Base-by-base conservation (phyloP, 2,797 vertebrate species). In the Eutrigla gurnardus region DNA sequence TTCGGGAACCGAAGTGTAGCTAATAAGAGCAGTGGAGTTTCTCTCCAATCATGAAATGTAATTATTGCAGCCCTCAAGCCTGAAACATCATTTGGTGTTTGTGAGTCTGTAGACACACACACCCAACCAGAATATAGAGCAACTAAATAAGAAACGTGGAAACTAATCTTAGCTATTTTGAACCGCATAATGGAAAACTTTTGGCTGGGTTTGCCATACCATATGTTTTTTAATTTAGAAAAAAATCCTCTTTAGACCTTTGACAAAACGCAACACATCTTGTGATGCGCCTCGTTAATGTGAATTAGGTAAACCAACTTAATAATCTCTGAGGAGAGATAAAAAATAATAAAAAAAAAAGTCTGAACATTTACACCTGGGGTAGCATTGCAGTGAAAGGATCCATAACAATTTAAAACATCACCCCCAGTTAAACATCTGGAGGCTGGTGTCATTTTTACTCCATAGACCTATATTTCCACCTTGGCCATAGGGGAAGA, bases 371-470 rank as follows among this genome's bases (percentile, higher is more conserved):
- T 75, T 52, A 36, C 47, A 59, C 32, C 15, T 6, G 1, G 4
- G 32, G 32, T 25, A 32, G 42, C 7, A n/a, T 46, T 65, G 46
- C 39, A 39, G 55, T 72, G 14, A 58, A 50, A 71, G 47, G 40
- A 57, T 39, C 70, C 32, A 40, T 18, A 5, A 65, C 47, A 72
- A 81, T 81, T 86, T 63, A 69, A 81, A 72, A 72, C n/a, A 65
- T 68, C 25, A 59, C 77, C 61, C 25, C 66, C 61, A 63, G 71
- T 75, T 69, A 73, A 36, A 83, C 50, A 13, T 75, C 25, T 0
- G 1, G 37, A 65, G 59, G 12, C 60, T 59, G 25, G 33, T 66
- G 49, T 71, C 40, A 59, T 75, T 81, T 80, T 73, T 37, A 57
- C 47, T 83, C 35, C 35, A 40, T 32, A 60, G 62, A 72, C 62